Conservation (phyloP, 2,797 vertebrate genomes). For the Perodicticus potto region DNA sequence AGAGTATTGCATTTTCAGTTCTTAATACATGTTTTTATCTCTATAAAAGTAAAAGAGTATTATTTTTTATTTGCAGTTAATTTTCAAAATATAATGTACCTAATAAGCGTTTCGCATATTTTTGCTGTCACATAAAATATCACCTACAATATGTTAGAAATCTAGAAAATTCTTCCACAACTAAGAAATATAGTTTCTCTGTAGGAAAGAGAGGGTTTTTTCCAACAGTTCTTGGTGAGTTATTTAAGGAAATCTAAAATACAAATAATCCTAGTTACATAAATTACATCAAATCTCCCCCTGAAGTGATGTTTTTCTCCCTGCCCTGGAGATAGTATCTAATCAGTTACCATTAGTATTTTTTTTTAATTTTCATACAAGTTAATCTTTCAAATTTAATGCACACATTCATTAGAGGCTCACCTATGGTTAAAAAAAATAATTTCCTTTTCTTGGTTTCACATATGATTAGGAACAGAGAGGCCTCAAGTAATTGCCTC, state of each 20-base stretch:
- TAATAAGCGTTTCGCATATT: constrained; percentile 70
- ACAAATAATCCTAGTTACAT: constrained; percentile 71
- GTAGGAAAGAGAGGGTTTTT: constrained; percentile 52
- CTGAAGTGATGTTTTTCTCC: constrained; percentile 53
- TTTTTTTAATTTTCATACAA: constrained; percentile 51
- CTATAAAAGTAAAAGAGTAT: constrained; percentile 59
- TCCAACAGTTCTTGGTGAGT: constrained; percentile 48
- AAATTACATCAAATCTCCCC: constrained; percentile 65
- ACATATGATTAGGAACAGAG: constrained; percentile 36
- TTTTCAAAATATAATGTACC: constrained; percentile 63
- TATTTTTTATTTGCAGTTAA: constrained; percentile 60
- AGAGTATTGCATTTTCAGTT: not conserved
- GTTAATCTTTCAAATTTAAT: constrained; percentile 67
- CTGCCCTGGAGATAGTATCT: not conserved
- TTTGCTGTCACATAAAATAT: constrained; percentile 70
- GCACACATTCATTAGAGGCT: constrained; percentile 37
- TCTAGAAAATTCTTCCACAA: constrained; percentile 61
- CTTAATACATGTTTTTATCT: not conserved
- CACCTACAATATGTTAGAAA: constrained; percentile 65
- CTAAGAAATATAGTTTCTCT: constrained; percentile 69
- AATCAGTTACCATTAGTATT: constrained; percentile 29
- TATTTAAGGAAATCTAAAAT: constrained; percentile 74
- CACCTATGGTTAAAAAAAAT: constrained; percentile 6
- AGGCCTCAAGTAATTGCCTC: not conserved
- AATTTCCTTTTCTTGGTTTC: constrained; percentile 23